Evolutionary conservation across 2,113 vertebrate species (phyloP), one percentile per base, ranked within the genome.

Genomic region (Plestiodon gilberti): DNA sequence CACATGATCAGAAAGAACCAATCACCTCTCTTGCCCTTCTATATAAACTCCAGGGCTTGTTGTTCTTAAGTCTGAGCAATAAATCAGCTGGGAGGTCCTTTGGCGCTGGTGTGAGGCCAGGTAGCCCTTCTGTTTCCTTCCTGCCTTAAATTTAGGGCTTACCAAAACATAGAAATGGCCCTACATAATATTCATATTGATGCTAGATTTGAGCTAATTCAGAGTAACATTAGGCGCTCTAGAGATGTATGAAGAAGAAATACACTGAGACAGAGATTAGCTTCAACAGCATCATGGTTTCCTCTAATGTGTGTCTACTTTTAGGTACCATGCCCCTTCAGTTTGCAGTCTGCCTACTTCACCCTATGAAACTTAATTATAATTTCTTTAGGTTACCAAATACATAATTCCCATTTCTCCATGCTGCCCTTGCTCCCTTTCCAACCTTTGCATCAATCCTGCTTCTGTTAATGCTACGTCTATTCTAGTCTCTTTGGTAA

Each of bases 401-500:
- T 57, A 22, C 30, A n/a, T 30, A 52, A 52, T 76, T 52, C 25
- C 40, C 40, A 43, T 52, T 48, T 14, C 43, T 28, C 28, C 25
- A 18, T 30, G 28, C 13, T 57, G 30, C 8, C n/a, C 30, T 48
- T 22, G 65, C 7, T 33, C 70, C 57, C 35, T 77, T 57, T 22
- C 38, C 48, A 4, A 23, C n/a, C 5, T 82, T 3, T 0, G 74
- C 20, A 1, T 20, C 69, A 38, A 1, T 57, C 25, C n/a, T n/a
- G 8, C 30, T 59, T 8, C n/a, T 57, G 52, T 78, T 33, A 20
- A 65, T 81, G 6, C 59, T 69, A n/a, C 13, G 59, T 11, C 11
- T 64, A 23, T 61, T 52, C 11, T 20, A 52, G 38, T 85, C 82
- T 89, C 79, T 76, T 71, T 85, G 48, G 64, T 87, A 81, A 82